A percentile compares a stretch with the other conserved stretches of the same genome.
Conservation (phyloP, 2,888 invertebrate species). For the Branchipolynoe longqiensis region DNA sequence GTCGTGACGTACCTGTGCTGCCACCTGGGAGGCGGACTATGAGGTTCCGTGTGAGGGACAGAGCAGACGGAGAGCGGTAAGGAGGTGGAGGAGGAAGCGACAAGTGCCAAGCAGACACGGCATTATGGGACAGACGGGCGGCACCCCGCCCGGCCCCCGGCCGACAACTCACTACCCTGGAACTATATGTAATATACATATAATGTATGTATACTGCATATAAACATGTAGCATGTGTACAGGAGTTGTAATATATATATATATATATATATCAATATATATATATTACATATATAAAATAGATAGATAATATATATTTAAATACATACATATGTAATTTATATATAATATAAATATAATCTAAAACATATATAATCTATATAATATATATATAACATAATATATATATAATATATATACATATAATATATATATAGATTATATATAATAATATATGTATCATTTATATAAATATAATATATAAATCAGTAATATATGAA, state of each 20-base stretch:
- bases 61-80: slow-evolving; percentile 46
- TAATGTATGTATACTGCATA: no score
- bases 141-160: not conserved
- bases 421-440: not conserved
- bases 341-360: no score
- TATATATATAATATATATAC: not conserved
- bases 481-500: no score
- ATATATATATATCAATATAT: no score
- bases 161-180: not conserved
- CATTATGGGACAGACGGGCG: not conserved
- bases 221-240: no score
- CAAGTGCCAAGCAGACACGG: slow-evolving; percentile 48
- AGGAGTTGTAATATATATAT: no score
- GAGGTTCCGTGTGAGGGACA: slow-evolving; percentile 17
- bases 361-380: not conserved
- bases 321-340: no score
- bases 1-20: slow-evolving; percentile 54
- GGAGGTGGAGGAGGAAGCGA: slow-evolving; percentile 32
- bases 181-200: no score
- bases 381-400: not conserved
- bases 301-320: no score
- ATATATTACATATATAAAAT: no score
- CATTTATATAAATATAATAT: no score
- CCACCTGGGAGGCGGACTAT: slow-evolving; percentile 54
- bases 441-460: no score